Conservation (phyloP, 1,140 invertebrate species). For the Anoplophora glabripennis region DNA sequence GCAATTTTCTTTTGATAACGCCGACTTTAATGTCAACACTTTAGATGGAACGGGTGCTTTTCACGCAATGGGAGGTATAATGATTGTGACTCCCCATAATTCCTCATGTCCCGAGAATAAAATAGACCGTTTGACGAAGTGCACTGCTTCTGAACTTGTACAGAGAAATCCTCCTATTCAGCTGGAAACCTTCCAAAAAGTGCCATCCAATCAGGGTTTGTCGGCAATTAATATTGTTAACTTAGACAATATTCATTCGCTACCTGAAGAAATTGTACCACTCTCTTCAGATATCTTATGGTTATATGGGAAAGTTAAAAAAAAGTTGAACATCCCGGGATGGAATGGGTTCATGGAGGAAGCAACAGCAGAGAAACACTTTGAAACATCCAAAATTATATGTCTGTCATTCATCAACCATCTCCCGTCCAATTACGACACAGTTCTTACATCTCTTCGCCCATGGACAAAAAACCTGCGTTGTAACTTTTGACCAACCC, state of each 20-base stretch:
- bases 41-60: slow-evolving; percentile 29
- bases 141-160: background rate
- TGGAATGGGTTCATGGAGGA: slow-evolving; percentile 35
- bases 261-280: too few relatives aligned
- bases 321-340: slow-evolving; percentile 19
- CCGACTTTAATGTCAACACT: slow-evolving; percentile 40
- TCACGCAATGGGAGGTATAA: slow-evolving; percentile 26
- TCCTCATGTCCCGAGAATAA: background rate
- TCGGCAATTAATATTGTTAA: too few relatives aligned
- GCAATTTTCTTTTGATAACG: slow-evolving; percentile 46
- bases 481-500: slow-evolving; percentile 38
- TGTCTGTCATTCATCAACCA: slow-evolving; percentile 46
- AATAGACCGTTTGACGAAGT: background rate
- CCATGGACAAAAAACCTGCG: slow-evolving; percentile 33
- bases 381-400: slow-evolving; percentile 38
- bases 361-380: slow-evolving; percentile 24
- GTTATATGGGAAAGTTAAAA: slow-evolving; percentile 25
- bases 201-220: background rate
- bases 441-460: slow-evolving; percentile 43
- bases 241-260: too few relatives aligned
- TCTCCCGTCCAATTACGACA: slow-evolving; percentile 40
- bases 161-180: background rate
- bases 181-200: background rate
- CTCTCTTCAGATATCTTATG: slow-evolving; percentile 18
- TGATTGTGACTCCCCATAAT: background rate